phyloP scores from a whole-genome alignment of 2,888 invertebrate species.

The Andrena hattorfiana region DNA sequence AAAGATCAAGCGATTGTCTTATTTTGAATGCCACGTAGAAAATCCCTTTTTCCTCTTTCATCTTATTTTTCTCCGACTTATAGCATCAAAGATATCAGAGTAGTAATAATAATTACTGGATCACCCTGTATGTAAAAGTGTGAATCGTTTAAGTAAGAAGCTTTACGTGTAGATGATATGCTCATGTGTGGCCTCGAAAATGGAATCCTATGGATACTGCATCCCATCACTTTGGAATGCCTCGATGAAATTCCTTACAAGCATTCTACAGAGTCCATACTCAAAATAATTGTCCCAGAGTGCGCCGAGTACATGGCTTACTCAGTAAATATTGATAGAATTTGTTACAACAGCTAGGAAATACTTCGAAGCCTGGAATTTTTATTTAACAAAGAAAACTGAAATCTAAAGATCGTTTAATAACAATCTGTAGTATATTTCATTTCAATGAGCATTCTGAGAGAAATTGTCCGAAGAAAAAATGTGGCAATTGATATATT shows the following conservation, averaged over 20 bases:
- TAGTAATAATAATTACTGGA: background rate
- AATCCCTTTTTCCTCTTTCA: too few species aligned
- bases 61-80: too few species aligned
- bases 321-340: slow-evolving; percentile 84
- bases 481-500: background rate
- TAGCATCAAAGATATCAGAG: too few species aligned
- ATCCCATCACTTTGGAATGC: slow-evolving; percentile 87
- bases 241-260: slow-evolving; percentile 85
- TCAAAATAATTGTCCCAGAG: slow-evolving; percentile 86
- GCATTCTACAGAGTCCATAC: slow-evolving; percentile 85
- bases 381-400: background rate
- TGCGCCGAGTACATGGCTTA: slow-evolving; percentile 87
- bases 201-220: slow-evolving; percentile 87
- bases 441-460: background rate
- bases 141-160: background rate
- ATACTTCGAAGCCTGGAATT: slow-evolving; percentile 2
- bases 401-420: background rate
- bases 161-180: slow-evolving; percentile 63
- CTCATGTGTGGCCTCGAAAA: slow-evolving; percentile 87
- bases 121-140: background rate
- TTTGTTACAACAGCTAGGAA: slow-evolving; percentile 13
- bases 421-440: background rate
- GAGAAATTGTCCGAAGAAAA: background rate
- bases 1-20: too few species aligned
- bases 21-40: too few species aligned